These are phyloP conservation scores for Perca flavescens DNA, from an alignment of 2,113 vertebrate genomes.

Conservation along the genomic window DNA sequence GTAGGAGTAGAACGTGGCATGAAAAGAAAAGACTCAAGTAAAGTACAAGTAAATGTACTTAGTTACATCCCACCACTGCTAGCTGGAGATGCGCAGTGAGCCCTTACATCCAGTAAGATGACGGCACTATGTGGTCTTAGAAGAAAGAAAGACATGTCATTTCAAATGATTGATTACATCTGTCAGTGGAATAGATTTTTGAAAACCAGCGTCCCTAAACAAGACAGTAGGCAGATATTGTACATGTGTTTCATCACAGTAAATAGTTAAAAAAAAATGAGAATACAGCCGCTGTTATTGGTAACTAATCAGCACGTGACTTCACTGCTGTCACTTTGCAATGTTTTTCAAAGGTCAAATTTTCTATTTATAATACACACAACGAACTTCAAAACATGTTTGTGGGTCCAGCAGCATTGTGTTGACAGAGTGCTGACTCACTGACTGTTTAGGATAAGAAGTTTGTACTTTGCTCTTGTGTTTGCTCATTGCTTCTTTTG, in stretches of 20 bases:
- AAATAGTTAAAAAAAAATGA: not conserved
- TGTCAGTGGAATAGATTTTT: constrained; percentile 10
- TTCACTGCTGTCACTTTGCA: not conserved
- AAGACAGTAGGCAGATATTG: not conserved
- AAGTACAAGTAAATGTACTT: too few species aligned
- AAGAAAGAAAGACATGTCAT: not conserved
- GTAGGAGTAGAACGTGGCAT: too few species aligned
- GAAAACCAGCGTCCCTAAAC: not conserved
- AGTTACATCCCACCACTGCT: too few species aligned
- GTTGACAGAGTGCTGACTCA: constrained; percentile 57
- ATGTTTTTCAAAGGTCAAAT: not conserved
- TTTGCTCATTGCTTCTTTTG: constrained; percentile 42
- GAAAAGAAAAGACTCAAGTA: too few species aligned
- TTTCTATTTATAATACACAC: constrained; percentile 14
- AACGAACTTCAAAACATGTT: not conserved
- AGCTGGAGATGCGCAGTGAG: not conserved
- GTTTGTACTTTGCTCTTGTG: constrained; percentile 45
- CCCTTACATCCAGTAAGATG: not conserved
- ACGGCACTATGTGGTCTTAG: not conserved
- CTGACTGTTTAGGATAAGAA: constrained; percentile 23
- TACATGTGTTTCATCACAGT: not conserved
- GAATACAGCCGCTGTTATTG: not conserved
- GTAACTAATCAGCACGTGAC: not conserved
- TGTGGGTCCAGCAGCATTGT: constrained; percentile 15
- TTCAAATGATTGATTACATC: constrained; percentile 11